phyloP scores from a whole-genome alignment of 2,888 invertebrate genomes.

The Celastrina argiolus region DNA sequence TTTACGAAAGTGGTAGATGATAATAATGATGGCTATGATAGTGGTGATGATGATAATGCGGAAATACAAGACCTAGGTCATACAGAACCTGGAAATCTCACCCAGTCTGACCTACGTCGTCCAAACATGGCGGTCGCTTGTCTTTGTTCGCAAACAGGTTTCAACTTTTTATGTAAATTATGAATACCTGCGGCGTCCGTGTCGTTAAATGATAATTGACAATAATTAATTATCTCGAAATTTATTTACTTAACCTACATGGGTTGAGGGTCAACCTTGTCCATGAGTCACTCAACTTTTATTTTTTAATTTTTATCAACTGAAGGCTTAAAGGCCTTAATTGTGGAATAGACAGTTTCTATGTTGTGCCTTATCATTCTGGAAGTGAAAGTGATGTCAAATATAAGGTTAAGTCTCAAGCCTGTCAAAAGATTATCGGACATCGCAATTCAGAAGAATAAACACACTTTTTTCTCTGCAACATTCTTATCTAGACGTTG shows the following conservation, averaged over 20 bases:
- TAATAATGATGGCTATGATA: background rate
- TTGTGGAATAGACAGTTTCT: background rate
- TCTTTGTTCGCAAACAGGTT: slow-evolving; percentile 1
- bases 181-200: background rate
- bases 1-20: too few relatives aligned
- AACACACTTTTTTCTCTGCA: too few relatives aligned
- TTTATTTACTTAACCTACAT: background rate
- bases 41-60: background rate
- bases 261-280: background rate
- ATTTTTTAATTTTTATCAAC: background rate
- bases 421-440: background rate
- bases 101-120: background rate
- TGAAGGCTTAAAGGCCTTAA: background rate
- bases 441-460: background rate
- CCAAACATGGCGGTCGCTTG: background rate
- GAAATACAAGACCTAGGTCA: slow-evolving; percentile 1
- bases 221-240: background rate
- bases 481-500: too few relatives aligned
- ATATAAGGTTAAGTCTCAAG: background rate
- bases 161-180: background rate
- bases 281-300: background rate
- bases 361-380: background rate
- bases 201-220: background rate
- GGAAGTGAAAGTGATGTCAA: background rate
- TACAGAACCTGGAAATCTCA: background rate